A percentile compares a stretch with the other conserved stretches of the same genome.
These are phyloP conservation scores for Echinops telfairi DNA, from an alignment of 2,113 vertebrate species.

Conservation along the genomic window DNA sequence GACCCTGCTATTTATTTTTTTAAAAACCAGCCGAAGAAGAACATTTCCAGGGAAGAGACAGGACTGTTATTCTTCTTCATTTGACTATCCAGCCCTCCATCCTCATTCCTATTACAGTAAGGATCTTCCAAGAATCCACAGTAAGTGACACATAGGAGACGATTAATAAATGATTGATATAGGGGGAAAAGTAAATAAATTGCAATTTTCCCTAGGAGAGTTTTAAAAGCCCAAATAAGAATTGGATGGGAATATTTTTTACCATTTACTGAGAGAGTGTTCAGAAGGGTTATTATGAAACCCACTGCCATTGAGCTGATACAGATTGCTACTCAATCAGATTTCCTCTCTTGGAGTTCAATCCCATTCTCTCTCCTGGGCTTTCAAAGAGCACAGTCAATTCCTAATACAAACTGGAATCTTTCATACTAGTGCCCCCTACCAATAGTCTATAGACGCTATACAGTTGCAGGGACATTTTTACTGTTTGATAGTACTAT, in stretches of 20 bases:
- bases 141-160: not conserved
- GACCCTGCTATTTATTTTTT: not conserved
- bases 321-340: not conserved
- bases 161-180: not conserved
- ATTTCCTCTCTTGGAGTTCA: not conserved
- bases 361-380: not conserved
- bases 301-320: no score
- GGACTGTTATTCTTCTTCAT: not conserved
- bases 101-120: not conserved
- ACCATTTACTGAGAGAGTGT: not conserved
- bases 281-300: not conserved
- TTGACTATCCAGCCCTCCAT: not conserved
- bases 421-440: not conserved
- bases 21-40: not conserved
- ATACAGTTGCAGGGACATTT: not conserved
- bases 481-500: not conserved
- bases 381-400: not conserved
- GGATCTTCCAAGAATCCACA: not conserved
- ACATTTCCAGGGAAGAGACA: not conserved
- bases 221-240: slow-evolving; percentile 39
- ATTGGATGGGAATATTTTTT: not conserved
- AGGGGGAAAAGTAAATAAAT: not conserved
- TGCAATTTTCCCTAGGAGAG: not conserved
- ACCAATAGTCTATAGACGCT: not conserved
- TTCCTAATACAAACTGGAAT: slow-evolving; percentile 26